Conservation (phyloP, 23 tunicate genomes). For the Corella eumyota region DNA sequence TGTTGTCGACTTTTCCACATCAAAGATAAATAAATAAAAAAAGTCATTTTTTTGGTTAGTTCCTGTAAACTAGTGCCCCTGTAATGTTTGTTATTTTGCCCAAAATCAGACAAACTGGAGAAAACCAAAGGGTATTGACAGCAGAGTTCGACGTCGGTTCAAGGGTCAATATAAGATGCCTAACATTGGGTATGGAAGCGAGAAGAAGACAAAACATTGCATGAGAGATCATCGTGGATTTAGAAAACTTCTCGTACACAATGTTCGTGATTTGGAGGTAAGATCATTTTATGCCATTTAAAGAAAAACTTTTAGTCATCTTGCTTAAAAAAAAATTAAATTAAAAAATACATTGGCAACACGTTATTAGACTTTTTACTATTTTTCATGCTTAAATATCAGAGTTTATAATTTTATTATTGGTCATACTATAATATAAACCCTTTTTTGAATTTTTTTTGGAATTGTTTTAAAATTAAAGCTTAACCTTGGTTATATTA, state of each 20-base stretch:
- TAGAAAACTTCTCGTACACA: constrained; percentile 77
- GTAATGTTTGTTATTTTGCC: too few relatives aligned
- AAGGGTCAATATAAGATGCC: constrained; percentile 98
- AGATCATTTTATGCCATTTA: neutral
- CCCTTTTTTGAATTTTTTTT: neutral
- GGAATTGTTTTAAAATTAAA: neutral
- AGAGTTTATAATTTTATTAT: too few relatives aligned
- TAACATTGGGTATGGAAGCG: constrained; percentile 94
- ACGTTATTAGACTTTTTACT: too few relatives aligned
- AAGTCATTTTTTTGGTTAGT: too few relatives aligned
- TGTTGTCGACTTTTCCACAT: too few relatives aligned
- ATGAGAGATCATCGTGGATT: constrained; percentile 89
- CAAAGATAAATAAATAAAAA: too few relatives aligned
- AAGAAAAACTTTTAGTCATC: neutral
- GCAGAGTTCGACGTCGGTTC: constrained; percentile 94
- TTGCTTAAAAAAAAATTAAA: too few relatives aligned
- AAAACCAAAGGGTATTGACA: constrained; percentile 99
- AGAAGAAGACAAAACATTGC: constrained; percentile 77
- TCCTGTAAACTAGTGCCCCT: too few relatives aligned
- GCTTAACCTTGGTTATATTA: too few relatives aligned
- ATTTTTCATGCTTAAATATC: too few relatives aligned
- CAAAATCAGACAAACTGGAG: constrained; percentile 97
- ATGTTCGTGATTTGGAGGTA: constrained; percentile 89
- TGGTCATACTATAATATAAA: neutral
- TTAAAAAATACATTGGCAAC: too few relatives aligned